Evolutionary conservation across 2,797 vertebrate species (phyloP).

Genomic region (Philypnodon macrostomus): DNA sequence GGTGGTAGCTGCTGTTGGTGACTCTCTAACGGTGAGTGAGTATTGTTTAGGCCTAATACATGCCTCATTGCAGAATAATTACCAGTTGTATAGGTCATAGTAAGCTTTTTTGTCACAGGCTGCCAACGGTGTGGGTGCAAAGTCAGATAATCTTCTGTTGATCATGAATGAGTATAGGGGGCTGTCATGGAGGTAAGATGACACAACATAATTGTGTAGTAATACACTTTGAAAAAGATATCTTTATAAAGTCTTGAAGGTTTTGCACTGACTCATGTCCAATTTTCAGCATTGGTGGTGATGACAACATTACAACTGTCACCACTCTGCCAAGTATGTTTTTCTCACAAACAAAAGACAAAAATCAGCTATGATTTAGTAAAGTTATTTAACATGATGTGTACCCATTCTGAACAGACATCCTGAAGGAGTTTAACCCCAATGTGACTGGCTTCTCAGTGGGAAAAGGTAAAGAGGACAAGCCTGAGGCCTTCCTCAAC

Average conservation of each 20-base stretch:
- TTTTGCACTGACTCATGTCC: slow-evolving; percentile 9
- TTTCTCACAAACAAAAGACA: too few species aligned
- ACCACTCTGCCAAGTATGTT: slow-evolving; percentile 94
- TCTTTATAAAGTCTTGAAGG: slow-evolving; percentile 10
- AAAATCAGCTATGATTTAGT: too few species aligned
- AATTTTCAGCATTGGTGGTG: slow-evolving; percentile 85
- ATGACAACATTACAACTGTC: slow-evolving; percentile 75
- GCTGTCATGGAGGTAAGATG: slow-evolving; percentile 86
- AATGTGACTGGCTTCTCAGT: slow-evolving; percentile 78
- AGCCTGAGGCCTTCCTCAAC: slow-evolving; percentile 79
- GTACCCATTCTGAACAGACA: slow-evolving; percentile 77
- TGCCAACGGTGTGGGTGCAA: slow-evolving; percentile 83
- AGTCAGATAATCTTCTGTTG: slow-evolving; percentile 68
- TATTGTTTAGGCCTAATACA: not conserved
- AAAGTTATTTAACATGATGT: too few species aligned
- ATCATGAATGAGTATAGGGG: slow-evolving; percentile 83
- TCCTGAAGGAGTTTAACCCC: slow-evolving; percentile 83
- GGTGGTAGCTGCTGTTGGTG: slow-evolving; percentile 90
- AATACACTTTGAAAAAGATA: too few species aligned
- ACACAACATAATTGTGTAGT: slow-evolving; percentile 3
- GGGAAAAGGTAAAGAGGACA: slow-evolving; percentile 57
- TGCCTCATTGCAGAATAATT: too few species aligned
- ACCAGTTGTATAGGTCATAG: too few species aligned
- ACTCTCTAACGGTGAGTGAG: slow-evolving; percentile 87
- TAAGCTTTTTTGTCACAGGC: slow-evolving; percentile 70